Percentiles rank a stretch among this genome's conserved stretches.
Conservation (phyloP, 2,797 vertebrate genomes). For the Pangasius sanitwongsei region DNA sequence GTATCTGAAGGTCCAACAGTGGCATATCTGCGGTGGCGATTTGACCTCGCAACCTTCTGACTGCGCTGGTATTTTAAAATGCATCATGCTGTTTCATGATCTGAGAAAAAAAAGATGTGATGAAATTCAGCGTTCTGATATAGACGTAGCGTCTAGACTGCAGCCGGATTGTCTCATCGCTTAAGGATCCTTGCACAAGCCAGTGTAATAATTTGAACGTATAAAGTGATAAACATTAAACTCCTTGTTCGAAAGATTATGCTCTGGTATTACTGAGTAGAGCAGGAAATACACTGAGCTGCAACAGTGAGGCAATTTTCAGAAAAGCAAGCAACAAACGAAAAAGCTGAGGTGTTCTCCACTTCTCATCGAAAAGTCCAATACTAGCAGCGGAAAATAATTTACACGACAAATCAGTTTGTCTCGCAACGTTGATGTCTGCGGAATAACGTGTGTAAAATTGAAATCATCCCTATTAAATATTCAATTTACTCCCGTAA, state of each 20-base stretch:
- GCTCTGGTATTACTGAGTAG: not conserved
- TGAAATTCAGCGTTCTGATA: too few species aligned
- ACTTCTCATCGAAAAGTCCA: not conserved
- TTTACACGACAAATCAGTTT: not conserved
- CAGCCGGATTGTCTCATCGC: too few species aligned
- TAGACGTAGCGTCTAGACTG: too few species aligned
- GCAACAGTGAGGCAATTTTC: not conserved
- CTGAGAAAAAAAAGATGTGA: too few species aligned
- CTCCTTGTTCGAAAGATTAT: not conserved
- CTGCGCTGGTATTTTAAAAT: too few species aligned
- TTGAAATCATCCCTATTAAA: constrained; percentile 26
- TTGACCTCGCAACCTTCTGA: too few species aligned
- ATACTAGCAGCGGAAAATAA: not conserved
- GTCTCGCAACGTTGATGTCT: not conserved
- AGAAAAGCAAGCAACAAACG: not conserved
- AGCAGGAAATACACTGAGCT: not conserved
- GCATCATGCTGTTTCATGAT: too few species aligned
- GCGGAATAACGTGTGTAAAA: not conserved
- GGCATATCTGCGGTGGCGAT: too few species aligned
- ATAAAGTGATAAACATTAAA: not conserved
- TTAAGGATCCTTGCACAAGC: too few species aligned
- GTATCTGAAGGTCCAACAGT: too few species aligned
- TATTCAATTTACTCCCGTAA: constrained; percentile 21
- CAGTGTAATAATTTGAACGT: not conserved
- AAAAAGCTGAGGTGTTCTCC: not conserved